phyloP scores from a whole-genome alignment of 2,797 vertebrate species.

The Gastrophryne carolinensis region DNA sequence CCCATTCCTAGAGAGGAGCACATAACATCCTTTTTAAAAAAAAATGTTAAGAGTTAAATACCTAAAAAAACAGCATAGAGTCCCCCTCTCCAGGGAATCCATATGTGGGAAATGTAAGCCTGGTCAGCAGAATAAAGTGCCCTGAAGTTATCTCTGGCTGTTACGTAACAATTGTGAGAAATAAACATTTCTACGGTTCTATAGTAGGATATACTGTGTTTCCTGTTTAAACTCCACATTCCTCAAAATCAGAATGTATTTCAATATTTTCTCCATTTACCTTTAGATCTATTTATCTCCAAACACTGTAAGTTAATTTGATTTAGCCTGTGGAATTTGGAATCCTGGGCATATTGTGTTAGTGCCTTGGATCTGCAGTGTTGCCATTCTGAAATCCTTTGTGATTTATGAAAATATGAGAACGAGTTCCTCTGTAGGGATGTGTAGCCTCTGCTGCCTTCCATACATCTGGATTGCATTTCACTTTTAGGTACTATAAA shows the following conservation, averaged over 20 bases:
- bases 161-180: background rate
- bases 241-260: background rate
- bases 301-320: slow-evolving; percentile 4
- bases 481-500: slow-evolving; percentile 23
- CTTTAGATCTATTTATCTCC: background rate
- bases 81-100: no score
- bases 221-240: background rate
- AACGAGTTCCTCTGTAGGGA: background rate
- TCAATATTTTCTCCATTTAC: background rate
- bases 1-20: no score
- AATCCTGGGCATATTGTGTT: slow-evolving; percentile 21
- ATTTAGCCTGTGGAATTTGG: slow-evolving; percentile 17
- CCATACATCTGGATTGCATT: slow-evolving; percentile 39
- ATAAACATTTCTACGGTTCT: background rate
- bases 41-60: no score
- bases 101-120: no score
- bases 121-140: no score
- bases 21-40: no score
- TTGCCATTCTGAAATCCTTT: slow-evolving; percentile 18
- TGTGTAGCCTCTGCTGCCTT: background rate
- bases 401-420: slow-evolving; percentile 37
- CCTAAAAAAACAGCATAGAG: no score
- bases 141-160: background rate
- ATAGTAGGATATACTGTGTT: background rate
- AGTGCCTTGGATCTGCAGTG: slow-evolving; percentile 15